phyloP scores from a whole-genome alignment of 1,140 invertebrate species.

The Diuraphis noxia region DNA sequence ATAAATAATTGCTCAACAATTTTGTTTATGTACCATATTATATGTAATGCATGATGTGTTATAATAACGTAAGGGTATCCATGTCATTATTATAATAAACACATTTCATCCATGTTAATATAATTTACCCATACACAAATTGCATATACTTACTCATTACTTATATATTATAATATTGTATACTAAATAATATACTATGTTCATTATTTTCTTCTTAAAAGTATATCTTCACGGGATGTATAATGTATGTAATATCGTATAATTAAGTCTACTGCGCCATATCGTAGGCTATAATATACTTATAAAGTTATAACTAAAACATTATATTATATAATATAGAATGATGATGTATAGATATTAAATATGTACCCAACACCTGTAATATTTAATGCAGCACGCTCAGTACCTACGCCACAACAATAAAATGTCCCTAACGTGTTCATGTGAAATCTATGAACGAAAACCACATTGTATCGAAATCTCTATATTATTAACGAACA shows the following conservation, averaged over 20 bases:
- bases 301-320: neutral
- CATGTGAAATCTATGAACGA: neutral
- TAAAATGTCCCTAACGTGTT: neutral
- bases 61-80: neutral
- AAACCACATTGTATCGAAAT: neutral
- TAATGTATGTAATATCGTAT: neutral
- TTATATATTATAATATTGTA: neutral
- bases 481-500: neutral
- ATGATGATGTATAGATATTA: neutral
- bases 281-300: neutral
- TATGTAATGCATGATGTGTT: neutral
- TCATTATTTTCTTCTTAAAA: neutral
- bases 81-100: neutral
- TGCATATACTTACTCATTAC: neutral
- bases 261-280: neutral
- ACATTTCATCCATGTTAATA: neutral
- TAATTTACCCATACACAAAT: neutral
- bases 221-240: neutral
- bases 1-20: conserved; percentile 27
- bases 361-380: neutral
- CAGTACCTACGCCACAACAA: neutral
- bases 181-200: neutral
- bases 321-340: neutral
- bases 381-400: neutral
- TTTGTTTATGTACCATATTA: neutral